These are phyloP conservation scores for Rhea pennata DNA, from an alignment of 2,113 vertebrate genomes.

Conservation along the genomic window DNA sequence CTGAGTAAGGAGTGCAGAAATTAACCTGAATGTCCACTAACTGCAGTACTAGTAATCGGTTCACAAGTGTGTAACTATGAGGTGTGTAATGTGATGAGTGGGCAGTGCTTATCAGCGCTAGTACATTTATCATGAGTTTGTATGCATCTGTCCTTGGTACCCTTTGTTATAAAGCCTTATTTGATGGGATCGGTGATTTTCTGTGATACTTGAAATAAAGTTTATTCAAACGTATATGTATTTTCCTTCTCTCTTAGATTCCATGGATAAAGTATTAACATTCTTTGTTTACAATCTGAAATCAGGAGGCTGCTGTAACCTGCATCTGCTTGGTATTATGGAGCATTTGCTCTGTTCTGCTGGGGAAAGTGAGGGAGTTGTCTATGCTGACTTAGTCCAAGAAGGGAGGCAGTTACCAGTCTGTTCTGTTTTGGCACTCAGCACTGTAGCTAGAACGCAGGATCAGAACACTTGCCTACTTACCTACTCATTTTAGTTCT, in stretches of 20 bases:
- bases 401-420: neutral
- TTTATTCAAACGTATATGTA: neutral
- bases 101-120: neutral
- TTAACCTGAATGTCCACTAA: neutral
- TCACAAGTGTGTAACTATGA: neutral
- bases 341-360: neutral
- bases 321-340: neutral
- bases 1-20: neutral
- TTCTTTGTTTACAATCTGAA: neutral
- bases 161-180: neutral
- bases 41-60: neutral
- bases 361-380: neutral
- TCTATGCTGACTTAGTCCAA: neutral
- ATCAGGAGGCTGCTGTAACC: neutral
- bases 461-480: neutral
- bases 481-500: neutral
- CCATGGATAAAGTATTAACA: neutral
- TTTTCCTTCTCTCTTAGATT: neutral
- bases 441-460: neutral
- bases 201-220: constrained; percentile 21
- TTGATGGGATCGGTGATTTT: neutral
- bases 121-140: neutral
- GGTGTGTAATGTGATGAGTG: neutral
- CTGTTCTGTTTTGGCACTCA: neutral
- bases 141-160: neutral